Conservation (phyloP, 2,888 invertebrate species). For the Brachyopa scutellaris region DNA sequence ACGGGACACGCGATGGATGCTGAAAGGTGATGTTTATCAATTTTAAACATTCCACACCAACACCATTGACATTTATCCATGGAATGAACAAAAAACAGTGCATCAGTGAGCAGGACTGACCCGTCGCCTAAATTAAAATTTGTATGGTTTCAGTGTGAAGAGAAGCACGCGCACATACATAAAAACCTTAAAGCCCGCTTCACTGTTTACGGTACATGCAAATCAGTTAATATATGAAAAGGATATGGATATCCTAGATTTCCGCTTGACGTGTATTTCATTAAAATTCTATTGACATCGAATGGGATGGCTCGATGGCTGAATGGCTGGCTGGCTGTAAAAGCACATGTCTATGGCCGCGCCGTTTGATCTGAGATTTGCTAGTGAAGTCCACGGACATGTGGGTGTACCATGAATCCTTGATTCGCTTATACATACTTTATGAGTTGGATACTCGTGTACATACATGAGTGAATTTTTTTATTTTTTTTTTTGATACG, state of each 20-base stretch:
- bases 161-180: no score
- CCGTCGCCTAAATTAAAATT: no score
- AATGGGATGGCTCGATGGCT: no score
- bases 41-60: conserved; percentile 14
- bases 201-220: neutral
- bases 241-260: neutral
- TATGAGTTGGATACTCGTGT: no score
- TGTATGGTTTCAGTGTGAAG: no score
- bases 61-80: neutral
- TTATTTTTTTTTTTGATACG: no score
- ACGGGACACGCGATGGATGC: neutral
- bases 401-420: conserved; percentile 1
- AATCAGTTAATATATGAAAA: conserved; percentile 15
- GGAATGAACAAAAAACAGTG: conserved; percentile 12
- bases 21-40: conserved; percentile 39
- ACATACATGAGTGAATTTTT: no score
- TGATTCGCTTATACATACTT: neutral
- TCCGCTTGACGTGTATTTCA: conserved; percentile 13
- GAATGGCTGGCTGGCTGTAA: neutral
- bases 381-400: neutral
- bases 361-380: conserved; percentile 10
- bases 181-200: neutral
- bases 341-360: neutral
- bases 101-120: neutral
- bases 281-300: conserved; percentile 32